Evolutionary conservation across 2,888 invertebrate species (phyloP).

Genomic region (Eurytoma californica): DNA sequence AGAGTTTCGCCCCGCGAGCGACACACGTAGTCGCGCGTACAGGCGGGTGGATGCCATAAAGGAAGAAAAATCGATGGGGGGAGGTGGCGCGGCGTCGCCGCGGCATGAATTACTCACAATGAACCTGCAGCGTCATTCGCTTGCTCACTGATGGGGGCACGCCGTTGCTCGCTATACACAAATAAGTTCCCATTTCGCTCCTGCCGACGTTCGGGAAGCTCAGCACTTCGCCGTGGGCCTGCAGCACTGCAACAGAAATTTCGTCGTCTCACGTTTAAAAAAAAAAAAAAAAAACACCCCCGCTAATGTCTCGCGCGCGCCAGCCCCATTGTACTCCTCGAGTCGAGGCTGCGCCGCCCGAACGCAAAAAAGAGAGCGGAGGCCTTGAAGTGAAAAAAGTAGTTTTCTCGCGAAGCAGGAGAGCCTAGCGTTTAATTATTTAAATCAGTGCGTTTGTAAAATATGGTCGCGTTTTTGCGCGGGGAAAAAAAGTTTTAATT

Average conservation of each 20-base stretch:
- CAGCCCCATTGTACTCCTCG: too few species aligned
- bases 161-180: conserved; percentile 92
- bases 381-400: too few species aligned
- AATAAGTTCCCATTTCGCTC: conserved; percentile 92
- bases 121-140: conserved; percentile 92
- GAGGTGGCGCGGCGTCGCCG: background rate
- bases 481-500: too few species aligned
- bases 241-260: conserved; percentile 77
- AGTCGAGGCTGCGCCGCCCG: too few species aligned
- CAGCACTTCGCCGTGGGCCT: conserved; percentile 87
- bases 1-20: background rate
- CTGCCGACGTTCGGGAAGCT: conserved; percentile 90
- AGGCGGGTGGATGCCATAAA: background rate
- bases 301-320: too few species aligned
- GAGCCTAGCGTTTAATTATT: too few species aligned
- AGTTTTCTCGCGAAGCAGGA: too few species aligned
- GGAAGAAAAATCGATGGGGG: conserved; percentile 48
- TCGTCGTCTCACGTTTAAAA: background rate
- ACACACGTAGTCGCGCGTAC: background rate
- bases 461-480: too few species aligned
- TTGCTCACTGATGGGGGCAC: conserved; percentile 93
- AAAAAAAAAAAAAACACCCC: too few species aligned
- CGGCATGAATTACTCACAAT: conserved; percentile 83
- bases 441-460: too few species aligned
- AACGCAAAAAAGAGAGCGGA: too few species aligned